These are phyloP conservation scores for Protodeltote pygarga DNA, from an alignment of 2,888 invertebrate species.

Conservation along the genomic window DNA sequence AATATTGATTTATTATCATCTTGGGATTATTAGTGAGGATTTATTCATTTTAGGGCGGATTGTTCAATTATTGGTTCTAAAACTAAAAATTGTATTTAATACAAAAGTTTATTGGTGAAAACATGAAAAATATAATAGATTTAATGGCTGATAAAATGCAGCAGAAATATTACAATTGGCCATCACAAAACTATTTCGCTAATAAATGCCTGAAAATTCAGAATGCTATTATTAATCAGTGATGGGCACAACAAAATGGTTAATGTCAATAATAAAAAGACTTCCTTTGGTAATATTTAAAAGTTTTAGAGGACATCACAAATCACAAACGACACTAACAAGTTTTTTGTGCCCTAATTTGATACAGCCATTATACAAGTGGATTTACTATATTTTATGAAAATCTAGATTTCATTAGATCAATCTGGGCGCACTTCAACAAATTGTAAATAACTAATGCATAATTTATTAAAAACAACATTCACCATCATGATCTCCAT, in stretches of 20 bases:
- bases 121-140: slow-evolving; percentile 88
- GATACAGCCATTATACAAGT: slow-evolving; percentile 80
- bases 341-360: slow-evolving; percentile 84
- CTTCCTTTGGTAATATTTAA: slow-evolving; percentile 77
- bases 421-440: slow-evolving; percentile 74
- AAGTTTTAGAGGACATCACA: slow-evolving; percentile 76
- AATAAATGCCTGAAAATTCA: slow-evolving; percentile 86
- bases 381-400: slow-evolving; percentile 65
- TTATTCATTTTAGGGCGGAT: too few species aligned
- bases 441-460: slow-evolving; percentile 73
- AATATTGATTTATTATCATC: too few species aligned
- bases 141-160: slow-evolving; percentile 87
- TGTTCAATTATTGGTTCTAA: slow-evolving; percentile 85
- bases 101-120: slow-evolving; percentile 88
- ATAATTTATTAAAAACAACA: slow-evolving; percentile 74
- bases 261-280: slow-evolving; percentile 79
- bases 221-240: slow-evolving; percentile 78
- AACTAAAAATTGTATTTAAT: slow-evolving; percentile 87
- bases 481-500: slow-evolving; percentile 83
- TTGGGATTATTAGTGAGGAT: too few species aligned
- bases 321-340: slow-evolving; percentile 83
- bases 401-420: slow-evolving; percentile 71
- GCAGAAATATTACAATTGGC: slow-evolving; percentile 86
- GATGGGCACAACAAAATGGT: slow-evolving; percentile 85
- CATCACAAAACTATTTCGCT: slow-evolving; percentile 85